phyloP scores from a whole-genome alignment of 2,113 vertebrate species.

The Cyanocitta stelleri region DNA sequence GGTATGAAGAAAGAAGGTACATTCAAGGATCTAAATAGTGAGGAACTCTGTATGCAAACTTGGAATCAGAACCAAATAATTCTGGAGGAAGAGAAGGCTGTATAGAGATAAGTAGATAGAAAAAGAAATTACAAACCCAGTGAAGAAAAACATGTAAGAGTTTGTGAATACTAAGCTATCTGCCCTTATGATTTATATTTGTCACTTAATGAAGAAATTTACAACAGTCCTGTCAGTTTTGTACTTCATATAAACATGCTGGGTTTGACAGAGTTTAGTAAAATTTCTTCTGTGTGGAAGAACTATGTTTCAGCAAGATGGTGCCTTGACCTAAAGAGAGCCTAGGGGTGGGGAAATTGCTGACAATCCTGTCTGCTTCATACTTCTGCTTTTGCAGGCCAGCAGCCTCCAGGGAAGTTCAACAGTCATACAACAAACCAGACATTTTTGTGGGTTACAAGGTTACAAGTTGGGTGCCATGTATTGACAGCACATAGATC shows the following conservation, averaged over 20 bases:
- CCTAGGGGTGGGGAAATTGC: neutral
- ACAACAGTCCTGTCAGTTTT: neutral
- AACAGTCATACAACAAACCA: neutral
- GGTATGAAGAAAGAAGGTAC: neutral
- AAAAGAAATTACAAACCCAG: neutral
- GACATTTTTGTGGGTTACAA: neutral
- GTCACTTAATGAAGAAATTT: neutral
- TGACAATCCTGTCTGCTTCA: neutral
- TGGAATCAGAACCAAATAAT: neutral
- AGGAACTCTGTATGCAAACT: neutral
- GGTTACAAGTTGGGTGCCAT: neutral
- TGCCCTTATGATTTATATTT: neutral
- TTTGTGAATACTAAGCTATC: neutral
- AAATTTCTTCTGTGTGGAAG: neutral
- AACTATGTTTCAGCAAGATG: neutral
- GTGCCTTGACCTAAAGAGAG: neutral
- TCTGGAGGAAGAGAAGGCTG: neutral
- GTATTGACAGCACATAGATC: neutral
- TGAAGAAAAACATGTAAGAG: neutral
- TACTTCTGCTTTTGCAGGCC: neutral
- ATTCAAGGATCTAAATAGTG: neutral
- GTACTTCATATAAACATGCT: neutral
- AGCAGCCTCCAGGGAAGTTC: neutral
- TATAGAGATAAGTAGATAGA: neutral
- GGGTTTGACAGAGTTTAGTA: neutral